Conservation (phyloP, 1,140 invertebrate genomes). For the Laodelphax striatellus region DNA sequence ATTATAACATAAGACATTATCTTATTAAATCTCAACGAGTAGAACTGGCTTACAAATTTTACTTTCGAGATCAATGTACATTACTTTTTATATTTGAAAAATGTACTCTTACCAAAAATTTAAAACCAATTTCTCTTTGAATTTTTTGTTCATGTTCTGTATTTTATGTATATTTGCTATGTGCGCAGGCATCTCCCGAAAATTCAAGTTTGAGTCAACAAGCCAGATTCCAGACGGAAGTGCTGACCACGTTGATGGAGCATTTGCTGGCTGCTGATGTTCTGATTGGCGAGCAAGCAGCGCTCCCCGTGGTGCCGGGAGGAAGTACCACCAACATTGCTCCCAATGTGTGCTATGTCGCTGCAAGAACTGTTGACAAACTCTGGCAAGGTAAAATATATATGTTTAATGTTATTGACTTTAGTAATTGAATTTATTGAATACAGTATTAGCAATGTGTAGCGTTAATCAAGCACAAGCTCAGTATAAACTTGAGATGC, state of each 20-base stretch:
- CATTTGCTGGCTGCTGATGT: slow-evolving; percentile 85
- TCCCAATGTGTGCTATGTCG: slow-evolving; percentile 85
- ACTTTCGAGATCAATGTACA: too few species aligned
- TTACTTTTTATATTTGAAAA: too few species aligned
- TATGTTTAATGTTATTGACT: not conserved
- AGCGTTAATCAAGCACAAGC: too few species aligned
- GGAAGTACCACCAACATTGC: slow-evolving; percentile 72
- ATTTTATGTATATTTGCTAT: not conserved
- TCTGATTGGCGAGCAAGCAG: slow-evolving; percentile 70
- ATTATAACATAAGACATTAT: too few species aligned
- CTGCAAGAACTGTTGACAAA: slow-evolving; percentile 89
- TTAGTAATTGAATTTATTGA: too few species aligned
- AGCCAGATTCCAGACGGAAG: slow-evolving; percentile 83
- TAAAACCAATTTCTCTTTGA: too few species aligned
- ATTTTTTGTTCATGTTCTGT: too few species aligned
- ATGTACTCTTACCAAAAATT: too few species aligned
- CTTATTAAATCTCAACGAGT: too few species aligned
- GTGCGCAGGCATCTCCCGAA: slow-evolving; percentile 54
- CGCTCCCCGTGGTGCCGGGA: slow-evolving; percentile 59
- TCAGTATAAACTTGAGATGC: too few species aligned
- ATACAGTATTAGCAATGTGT: too few species aligned
- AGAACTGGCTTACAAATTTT: too few species aligned
- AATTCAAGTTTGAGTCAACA: slow-evolving; percentile 67
- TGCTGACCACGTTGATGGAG: slow-evolving; percentile 86
- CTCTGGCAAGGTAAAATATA: slow-evolving; percentile 74